Conservation (phyloP, 2,888 invertebrate species). For the Drosophila testacea region DNA sequence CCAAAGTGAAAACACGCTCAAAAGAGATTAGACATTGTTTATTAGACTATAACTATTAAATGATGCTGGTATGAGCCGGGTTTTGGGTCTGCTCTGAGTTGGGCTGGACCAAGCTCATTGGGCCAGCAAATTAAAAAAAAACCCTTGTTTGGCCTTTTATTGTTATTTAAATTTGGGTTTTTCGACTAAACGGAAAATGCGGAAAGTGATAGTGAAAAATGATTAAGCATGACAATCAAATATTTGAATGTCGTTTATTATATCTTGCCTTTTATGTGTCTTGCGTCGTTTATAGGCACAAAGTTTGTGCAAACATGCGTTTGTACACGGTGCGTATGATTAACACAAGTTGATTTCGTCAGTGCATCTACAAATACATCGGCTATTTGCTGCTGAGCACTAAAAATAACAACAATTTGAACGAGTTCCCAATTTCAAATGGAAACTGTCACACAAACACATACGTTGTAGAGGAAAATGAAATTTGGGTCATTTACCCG, state of each 20-base stretch:
- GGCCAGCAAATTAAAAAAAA: slow-evolving; percentile 52
- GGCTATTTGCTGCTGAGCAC: slow-evolving; percentile 34
- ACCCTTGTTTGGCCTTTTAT: slow-evolving; percentile 27
- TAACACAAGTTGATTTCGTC: slow-evolving; percentile 50
- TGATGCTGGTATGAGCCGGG: slow-evolving; percentile 43
- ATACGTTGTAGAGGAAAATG: slow-evolving; percentile 3
- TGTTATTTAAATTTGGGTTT: slow-evolving; percentile 57
- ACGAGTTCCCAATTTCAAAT: slow-evolving; percentile 57
- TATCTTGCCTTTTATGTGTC: slow-evolving; percentile 7
- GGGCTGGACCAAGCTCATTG: slow-evolving; percentile 59
- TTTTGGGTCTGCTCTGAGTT: neutral
- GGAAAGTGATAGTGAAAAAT: slow-evolving; percentile 45
- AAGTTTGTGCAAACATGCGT: slow-evolving; percentile 61
- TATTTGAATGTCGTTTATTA: slow-evolving; percentile 16
- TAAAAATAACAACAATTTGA: slow-evolving; percentile 52
- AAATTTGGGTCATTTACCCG: slow-evolving; percentile 78
- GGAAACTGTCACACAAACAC: slow-evolving; percentile 62
- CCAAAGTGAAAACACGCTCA: slow-evolving; percentile 68
- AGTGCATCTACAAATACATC: slow-evolving; percentile 25
- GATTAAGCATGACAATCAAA: slow-evolving; percentile 41
- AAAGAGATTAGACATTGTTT: slow-evolving; percentile 58
- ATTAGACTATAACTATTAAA: slow-evolving; percentile 65
- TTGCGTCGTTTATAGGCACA: slow-evolving; percentile 12
- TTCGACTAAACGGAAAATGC: slow-evolving; percentile 8
- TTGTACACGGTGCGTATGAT: slow-evolving; percentile 62